A percentile compares a stretch with the other conserved stretches of the same genome.
These are phyloP conservation scores for Neosalanx taihuensis DNA, from an alignment of 2,797 vertebrate genomes.

Conservation along the genomic window DNA sequence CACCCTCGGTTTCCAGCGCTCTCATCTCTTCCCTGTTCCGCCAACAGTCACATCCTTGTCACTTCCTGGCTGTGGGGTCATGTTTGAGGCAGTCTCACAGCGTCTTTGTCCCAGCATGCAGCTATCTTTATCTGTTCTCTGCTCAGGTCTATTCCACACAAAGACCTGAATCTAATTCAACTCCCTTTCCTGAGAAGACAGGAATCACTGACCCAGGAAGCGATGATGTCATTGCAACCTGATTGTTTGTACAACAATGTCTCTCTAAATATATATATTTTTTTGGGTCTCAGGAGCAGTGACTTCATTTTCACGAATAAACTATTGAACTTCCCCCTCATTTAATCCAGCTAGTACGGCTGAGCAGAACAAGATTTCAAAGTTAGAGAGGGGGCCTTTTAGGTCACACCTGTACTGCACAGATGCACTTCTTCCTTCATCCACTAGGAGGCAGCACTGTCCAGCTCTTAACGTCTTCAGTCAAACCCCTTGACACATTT, in stretches of 20 bases:
- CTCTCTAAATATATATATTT: neutral
- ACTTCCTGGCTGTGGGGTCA: neutral
- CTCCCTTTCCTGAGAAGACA: slow-evolving; percentile 2
- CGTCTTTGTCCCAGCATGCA: neutral
- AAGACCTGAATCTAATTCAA: neutral
- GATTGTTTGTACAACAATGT: slow-evolving; percentile 2
- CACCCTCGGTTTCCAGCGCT: neutral
- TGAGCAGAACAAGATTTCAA: neutral
- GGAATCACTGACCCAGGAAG: neutral
- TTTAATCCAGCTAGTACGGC: neutral
- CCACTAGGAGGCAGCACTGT: neutral
- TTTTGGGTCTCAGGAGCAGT: neutral
- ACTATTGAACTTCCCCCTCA: neutral
- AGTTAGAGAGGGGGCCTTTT: neutral
- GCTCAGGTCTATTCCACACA: neutral
- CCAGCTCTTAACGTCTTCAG: neutral
- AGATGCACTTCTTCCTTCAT: neutral
- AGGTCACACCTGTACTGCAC: neutral
- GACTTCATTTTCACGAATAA: neutral
- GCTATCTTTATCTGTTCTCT: slow-evolving; percentile 1
- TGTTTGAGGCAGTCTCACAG: neutral
- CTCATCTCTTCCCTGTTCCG: neutral
- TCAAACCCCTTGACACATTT: neutral
- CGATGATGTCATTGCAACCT: neutral
- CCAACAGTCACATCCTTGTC: neutral